Evolutionary conservation across 2,113 vertebrate species (phyloP).

Genomic region (Odocoileus virginianus): DNA sequence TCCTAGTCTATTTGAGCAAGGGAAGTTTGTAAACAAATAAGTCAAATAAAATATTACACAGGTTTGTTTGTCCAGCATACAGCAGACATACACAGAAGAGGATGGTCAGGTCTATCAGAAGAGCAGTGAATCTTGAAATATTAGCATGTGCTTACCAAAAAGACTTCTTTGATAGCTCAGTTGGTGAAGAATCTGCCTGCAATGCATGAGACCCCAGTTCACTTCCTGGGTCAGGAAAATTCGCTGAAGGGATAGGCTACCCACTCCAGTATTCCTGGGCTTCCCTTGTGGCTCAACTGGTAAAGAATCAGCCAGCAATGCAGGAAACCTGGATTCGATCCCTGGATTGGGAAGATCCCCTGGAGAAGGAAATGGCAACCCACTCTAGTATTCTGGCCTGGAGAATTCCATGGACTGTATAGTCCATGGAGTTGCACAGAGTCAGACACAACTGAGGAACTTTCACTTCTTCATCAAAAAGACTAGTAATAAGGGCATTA

Average conservation of each 20-base stretch:
- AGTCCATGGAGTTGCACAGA: background rate
- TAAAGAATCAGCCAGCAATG: background rate
- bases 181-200: background rate
- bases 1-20: background rate
- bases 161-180: background rate
- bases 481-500: background rate
- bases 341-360: background rate
- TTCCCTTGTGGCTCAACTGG: background rate
- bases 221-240: background rate
- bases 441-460: background rate
- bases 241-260: background rate
- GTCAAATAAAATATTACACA: background rate
- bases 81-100: background rate
- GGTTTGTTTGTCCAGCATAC: background rate
- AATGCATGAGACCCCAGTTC: background rate
- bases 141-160: background rate
- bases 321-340: fast-evolving
- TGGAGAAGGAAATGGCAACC: background rate
- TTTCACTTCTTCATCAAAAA: background rate
- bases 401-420: background rate
- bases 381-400: background rate
- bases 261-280: background rate
- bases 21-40: background rate
- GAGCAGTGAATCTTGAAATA: background rate
- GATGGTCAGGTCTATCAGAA: background rate